Conservation (phyloP, 2,888 invertebrate species). For the Drosophila setosimentum region DNA sequence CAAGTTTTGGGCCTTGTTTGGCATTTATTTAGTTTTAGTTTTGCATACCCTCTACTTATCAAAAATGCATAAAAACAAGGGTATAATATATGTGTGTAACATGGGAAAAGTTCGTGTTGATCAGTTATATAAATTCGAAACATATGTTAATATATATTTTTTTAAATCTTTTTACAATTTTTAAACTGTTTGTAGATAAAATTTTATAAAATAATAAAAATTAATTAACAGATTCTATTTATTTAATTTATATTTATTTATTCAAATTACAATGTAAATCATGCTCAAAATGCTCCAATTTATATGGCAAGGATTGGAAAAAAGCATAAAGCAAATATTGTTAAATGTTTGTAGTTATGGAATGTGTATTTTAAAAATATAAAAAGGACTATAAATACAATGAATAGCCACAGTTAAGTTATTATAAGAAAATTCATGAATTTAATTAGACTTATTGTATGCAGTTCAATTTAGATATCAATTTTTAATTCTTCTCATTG, state of each 20-base stretch:
- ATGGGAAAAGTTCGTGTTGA: not conserved
- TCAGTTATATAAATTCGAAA: not conserved
- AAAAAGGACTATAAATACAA: too few species aligned
- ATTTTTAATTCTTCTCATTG: not conserved
- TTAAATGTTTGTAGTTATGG: too few species aligned
- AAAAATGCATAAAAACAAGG: not conserved
- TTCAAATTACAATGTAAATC: too few species aligned
- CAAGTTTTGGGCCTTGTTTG: slow-evolving; percentile 74
- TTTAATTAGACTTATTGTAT: rapidly evolving
- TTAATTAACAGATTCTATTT: too few species aligned
- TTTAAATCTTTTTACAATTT: not conserved
- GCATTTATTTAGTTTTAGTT: slow-evolving; percentile 81
- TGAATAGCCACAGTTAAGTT: too few species aligned
- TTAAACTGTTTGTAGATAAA: not conserved
- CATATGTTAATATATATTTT: too few species aligned
- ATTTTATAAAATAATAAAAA: too few species aligned
- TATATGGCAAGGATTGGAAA: too few species aligned
- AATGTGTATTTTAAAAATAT: too few species aligned
- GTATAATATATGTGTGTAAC: not conserved
- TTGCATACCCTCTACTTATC: slow-evolving; percentile 11
- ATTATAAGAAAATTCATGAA: not conserved
- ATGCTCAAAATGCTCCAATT: too few species aligned
- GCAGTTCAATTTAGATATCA: too few species aligned
- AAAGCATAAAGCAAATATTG: too few species aligned
- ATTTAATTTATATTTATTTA: not conserved